Percentiles rank a stretch among this genome's conserved stretches.
Conservation (phyloP, 2,113 vertebrate species). For the Heloderma charlesbogerti region DNA sequence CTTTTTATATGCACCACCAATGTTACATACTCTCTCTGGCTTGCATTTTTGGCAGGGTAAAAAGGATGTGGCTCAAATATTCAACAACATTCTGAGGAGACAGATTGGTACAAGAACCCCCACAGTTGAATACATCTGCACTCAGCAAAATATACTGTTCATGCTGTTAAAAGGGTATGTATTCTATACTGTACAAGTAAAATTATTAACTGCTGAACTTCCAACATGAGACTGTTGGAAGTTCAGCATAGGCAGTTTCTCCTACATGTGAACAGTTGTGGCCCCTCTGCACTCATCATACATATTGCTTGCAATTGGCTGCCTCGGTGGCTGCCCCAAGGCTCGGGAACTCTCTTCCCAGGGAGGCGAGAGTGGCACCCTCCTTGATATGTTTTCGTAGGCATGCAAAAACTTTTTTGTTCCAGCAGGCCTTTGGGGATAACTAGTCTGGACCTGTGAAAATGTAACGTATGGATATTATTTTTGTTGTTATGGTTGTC, state of each 20-base stretch:
- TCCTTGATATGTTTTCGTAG: too few relatives aligned
- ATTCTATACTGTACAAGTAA: slow-evolving; percentile 34
- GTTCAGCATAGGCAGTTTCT: background rate
- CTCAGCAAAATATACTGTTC: slow-evolving; percentile 97
- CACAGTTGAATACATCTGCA: slow-evolving; percentile 97
- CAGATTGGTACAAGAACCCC: slow-evolving; percentile 96
- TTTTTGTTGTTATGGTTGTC: too few relatives aligned
- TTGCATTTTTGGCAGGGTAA: slow-evolving; percentile 87
- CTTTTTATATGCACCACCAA: background rate
- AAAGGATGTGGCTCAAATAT: slow-evolving; percentile 98
- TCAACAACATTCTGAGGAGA: slow-evolving; percentile 97
- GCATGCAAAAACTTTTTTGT: too few relatives aligned
- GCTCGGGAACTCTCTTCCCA: too few relatives aligned
- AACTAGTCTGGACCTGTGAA: too few relatives aligned
- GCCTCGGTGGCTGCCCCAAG: too few relatives aligned
- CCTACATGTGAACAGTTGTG: background rate
- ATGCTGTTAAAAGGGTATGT: slow-evolving; percentile 97
- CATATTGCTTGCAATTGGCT: background rate
- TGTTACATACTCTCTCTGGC: slow-evolving; percentile 48
- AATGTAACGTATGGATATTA: too few relatives aligned
- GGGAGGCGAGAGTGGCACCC: too few relatives aligned
- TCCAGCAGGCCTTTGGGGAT: too few relatives aligned
- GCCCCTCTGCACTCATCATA: slow-evolving; percentile 15
- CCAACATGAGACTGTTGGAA: background rate
- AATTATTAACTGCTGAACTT: background rate